Percentiles rank a stretch among this genome's conserved stretches.
Evolutionary conservation across 2,113 vertebrate genomes (phyloP).

Genomic region (Bufo gargarizans): DNA sequence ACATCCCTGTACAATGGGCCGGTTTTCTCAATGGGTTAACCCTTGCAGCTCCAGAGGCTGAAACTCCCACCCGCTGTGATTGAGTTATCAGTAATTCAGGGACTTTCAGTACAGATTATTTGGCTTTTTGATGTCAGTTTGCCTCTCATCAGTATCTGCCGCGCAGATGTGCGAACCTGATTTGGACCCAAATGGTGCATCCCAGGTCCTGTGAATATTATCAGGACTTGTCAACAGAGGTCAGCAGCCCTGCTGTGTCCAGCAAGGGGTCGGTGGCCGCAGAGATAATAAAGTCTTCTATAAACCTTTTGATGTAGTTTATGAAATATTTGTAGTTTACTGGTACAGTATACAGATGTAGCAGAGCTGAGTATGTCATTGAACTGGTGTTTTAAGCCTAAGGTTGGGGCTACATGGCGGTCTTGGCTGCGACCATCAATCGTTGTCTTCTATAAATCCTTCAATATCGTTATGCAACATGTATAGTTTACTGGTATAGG

Average conservation of each 20-base stretch:
- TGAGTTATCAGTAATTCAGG: background rate
- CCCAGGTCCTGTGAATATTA: background rate
- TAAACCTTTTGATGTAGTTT: background rate
- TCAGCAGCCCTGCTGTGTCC: background rate
- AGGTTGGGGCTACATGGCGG: too few relatives aligned
- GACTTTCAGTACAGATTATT: background rate
- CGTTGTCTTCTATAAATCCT: too few relatives aligned
- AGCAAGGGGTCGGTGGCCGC: background rate
- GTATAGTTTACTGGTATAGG: too few relatives aligned
- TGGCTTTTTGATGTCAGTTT: background rate
- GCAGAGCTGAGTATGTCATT: background rate
- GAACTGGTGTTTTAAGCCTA: background rate
- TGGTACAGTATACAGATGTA: too few relatives aligned
- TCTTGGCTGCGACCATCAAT: too few relatives aligned
- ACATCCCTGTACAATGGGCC: background rate
- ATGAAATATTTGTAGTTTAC: too few relatives aligned
- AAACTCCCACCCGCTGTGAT: background rate
- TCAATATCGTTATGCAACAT: too few relatives aligned
- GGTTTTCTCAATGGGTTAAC: background rate
- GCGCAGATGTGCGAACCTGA: background rate
- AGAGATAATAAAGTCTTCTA: background rate
- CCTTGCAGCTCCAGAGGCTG: background rate
- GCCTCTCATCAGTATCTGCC: background rate
- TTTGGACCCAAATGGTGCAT: background rate
- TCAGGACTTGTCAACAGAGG: background rate